Conservation (phyloP, 1,140 invertebrate species). For the Grapholita molesta region DNA sequence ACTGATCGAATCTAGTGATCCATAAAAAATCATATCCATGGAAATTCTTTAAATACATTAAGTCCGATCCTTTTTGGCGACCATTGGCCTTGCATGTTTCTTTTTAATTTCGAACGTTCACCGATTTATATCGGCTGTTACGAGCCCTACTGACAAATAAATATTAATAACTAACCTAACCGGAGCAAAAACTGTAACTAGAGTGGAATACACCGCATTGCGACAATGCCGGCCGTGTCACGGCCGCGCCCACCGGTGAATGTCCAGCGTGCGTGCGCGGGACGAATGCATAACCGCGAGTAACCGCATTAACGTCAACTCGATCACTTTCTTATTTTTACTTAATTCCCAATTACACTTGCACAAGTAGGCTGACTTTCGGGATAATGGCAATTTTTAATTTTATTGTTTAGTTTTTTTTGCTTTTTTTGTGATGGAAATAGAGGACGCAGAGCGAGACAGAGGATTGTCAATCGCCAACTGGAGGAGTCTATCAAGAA, state of each 20-base stretch:
- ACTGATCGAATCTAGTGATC: too few species aligned
- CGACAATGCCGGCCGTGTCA: slow-evolving; percentile 65
- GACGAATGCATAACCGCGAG: slow-evolving; percentile 34
- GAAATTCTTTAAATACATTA: too few species aligned
- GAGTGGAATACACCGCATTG: slow-evolving; percentile 35
- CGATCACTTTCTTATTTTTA: slow-evolving; percentile 18
- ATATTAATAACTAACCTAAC: neutral
- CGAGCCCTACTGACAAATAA: neutral
- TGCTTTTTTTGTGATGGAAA: too few species aligned
- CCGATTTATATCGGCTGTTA: neutral
- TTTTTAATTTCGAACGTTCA: neutral
- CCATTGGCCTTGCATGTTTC: neutral
- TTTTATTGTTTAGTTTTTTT: too few species aligned
- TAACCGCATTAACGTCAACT: slow-evolving; percentile 7
- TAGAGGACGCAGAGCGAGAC: too few species aligned
- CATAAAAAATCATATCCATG: too few species aligned
- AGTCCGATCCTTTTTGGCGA: neutral
- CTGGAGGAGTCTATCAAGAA: too few species aligned
- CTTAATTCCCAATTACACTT: slow-evolving; percentile 9
- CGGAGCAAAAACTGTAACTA: slow-evolving; percentile 16
- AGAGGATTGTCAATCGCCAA: too few species aligned
- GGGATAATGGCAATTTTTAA: neutral
- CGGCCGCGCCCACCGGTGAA: slow-evolving; percentile 64
- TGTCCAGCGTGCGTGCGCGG: slow-evolving; percentile 46
- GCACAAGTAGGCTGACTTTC: neutral